phyloP scores from a whole-genome alignment of 2,888 invertebrate species.

The Gymnoscelis rufifasciata region DNA sequence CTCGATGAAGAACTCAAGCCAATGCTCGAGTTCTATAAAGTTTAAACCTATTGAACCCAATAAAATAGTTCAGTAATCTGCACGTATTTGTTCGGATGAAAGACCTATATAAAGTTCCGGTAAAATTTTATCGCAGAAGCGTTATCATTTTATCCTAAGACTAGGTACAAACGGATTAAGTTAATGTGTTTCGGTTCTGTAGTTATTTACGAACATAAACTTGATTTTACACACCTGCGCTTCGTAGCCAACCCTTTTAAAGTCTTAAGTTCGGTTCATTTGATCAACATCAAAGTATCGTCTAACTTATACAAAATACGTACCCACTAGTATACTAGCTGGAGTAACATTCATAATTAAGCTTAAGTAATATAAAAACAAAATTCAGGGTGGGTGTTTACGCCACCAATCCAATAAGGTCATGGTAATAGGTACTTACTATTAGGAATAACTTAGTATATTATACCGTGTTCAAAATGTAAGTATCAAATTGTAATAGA shows the following conservation, averaged over 20 bases:
- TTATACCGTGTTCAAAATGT: no score
- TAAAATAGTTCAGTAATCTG: not conserved
- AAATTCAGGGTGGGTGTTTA: no score
- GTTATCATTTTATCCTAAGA: constrained; percentile 19
- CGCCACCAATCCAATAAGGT: no score
- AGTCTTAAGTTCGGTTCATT: constrained; percentile 51
- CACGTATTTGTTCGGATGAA: not conserved
- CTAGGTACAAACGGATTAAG: constrained; percentile 38
- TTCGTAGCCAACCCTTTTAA: constrained; percentile 59
- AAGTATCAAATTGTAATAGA: no score
- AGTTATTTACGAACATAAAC: constrained; percentile 57
- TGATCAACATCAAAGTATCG: constrained; percentile 8
- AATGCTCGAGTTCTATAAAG: not conserved
- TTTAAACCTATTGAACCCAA: not conserved
- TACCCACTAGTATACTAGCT: no score
- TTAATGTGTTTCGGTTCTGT: constrained; percentile 54
- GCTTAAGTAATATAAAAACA: no score
- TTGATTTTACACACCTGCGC: constrained; percentile 67
- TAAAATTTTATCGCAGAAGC: not conserved
- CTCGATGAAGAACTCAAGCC: no score
- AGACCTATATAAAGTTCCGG: not conserved
- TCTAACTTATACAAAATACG: no score
- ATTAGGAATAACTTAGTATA: no score
- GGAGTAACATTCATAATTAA: no score
- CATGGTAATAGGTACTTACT: no score